phyloP scores from a whole-genome alignment of 2,888 invertebrate species.

The Tenthredo amoena region DNA sequence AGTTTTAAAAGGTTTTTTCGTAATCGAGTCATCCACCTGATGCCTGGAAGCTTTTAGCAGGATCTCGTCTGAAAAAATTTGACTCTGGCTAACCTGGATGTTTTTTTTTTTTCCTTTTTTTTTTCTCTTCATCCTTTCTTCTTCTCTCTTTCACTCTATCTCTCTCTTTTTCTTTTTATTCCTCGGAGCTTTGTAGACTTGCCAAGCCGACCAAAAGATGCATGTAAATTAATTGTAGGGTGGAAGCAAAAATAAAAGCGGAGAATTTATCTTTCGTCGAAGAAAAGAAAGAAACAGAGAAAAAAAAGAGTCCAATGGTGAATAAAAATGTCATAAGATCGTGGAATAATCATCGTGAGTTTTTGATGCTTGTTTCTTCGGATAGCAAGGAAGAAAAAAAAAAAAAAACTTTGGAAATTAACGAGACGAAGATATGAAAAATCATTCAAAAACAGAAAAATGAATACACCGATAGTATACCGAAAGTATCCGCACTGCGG shows the following conservation, averaged over 20 bases:
- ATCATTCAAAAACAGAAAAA: neutral
- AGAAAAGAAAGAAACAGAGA: neutral
- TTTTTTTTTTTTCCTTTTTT: neutral
- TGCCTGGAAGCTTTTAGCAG: slow-evolving; percentile 43
- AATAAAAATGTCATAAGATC: neutral
- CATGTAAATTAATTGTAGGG: neutral
- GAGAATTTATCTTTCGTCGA: neutral
- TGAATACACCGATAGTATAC: neutral
- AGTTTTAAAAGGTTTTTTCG: slow-evolving; percentile 46
- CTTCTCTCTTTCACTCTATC: neutral
- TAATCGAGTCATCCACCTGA: slow-evolving; percentile 50
- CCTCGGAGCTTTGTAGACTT: neutral
- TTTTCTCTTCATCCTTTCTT: neutral
- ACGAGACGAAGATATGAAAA: neutral
- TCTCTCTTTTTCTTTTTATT: neutral
- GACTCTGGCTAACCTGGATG: neutral
- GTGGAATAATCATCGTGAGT: neutral
- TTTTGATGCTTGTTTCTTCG: too few species aligned
- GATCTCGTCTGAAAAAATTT: slow-evolving; percentile 20
- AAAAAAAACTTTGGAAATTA: neutral
- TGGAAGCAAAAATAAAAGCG: neutral
- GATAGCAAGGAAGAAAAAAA: too few species aligned
- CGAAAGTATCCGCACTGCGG: neutral
- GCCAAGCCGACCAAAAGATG: neutral
- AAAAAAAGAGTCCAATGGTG: neutral